Conservation (phyloP, 1,140 invertebrate genomes). For the Halotydeus destructor region DNA sequence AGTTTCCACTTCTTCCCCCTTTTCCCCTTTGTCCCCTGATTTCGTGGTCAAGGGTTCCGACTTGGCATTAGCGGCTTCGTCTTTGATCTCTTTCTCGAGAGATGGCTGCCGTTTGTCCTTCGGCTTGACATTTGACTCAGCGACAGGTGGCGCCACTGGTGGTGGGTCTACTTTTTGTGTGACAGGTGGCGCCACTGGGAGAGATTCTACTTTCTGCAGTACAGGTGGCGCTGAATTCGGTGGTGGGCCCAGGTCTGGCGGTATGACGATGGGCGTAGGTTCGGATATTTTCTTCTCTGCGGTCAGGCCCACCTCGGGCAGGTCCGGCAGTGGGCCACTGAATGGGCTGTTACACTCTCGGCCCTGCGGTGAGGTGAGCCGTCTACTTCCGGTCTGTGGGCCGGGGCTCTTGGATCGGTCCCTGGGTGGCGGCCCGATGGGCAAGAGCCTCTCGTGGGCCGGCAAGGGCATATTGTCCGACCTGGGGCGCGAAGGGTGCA, state of each 20-base stretch:
- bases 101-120: neutral
- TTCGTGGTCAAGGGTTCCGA: neutral
- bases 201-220: neutral
- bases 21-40: neutral
- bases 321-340: too few relatives aligned
- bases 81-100: too few relatives aligned
- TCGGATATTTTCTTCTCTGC: too few relatives aligned
- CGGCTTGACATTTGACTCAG: slow-evolving; percentile 1
- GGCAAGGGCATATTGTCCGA: slow-evolving; percentile 8
- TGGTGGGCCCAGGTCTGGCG: neutral
- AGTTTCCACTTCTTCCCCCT: slow-evolving; percentile 7
- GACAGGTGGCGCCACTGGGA: neutral
- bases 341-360: too few relatives aligned
- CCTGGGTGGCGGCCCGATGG: slow-evolving; percentile 13
- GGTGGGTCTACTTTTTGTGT: neutral
- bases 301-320: too few relatives aligned
- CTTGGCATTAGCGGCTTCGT: neutral
- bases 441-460: slow-evolving; percentile 15
- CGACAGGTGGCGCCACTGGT: neutral
- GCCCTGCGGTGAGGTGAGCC: neutral
- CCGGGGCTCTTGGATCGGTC: neutral
- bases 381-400: neutral
- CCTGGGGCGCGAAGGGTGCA: neutral
- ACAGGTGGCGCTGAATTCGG: neutral
- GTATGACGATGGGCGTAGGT: slow-evolving; percentile 2